Conservation (phyloP, 2,888 invertebrate species). For the Mythimna albipuncta region DNA sequence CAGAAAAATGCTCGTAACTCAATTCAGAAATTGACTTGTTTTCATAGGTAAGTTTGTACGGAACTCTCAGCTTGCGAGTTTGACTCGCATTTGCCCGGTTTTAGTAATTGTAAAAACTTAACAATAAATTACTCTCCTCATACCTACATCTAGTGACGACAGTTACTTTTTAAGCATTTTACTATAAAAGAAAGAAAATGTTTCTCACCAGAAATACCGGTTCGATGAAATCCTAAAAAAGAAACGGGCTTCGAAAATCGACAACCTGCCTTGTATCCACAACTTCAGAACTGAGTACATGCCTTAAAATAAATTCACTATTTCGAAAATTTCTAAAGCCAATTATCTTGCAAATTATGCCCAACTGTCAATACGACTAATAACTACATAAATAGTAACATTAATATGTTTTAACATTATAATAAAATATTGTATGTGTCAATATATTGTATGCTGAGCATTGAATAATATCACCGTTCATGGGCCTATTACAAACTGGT, state of each 20-base stretch:
- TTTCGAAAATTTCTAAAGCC: constrained; percentile 29
- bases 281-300: constrained; percentile 24
- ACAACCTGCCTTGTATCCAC: neutral
- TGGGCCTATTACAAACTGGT: constrained; percentile 42
- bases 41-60: too few species aligned
- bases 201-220: constrained; percentile 9
- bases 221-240: constrained; percentile 8
- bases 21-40: too few species aligned
- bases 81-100: too few species aligned
- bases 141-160: neutral
- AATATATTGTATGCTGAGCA: constrained; percentile 44
- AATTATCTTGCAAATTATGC: constrained; percentile 35
- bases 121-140: neutral
- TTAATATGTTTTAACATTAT: constrained; percentile 54
- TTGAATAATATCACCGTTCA: constrained; percentile 43
- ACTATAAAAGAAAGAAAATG: constrained; percentile 15
- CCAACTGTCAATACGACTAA: constrained; percentile 44
- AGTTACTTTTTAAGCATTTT: neutral
- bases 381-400: constrained; percentile 53
- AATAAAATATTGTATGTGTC: constrained; percentile 43
- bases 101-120: neutral
- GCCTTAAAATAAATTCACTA: neutral
- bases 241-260: constrained; percentile 8
- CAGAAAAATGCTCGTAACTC: too few species aligned
- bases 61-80: too few species aligned